Evolutionary conservation across 2,888 invertebrate species (phyloP), one percentile per base, ranked within the genome.

Genomic region (Synergus umbraculus): DNA sequence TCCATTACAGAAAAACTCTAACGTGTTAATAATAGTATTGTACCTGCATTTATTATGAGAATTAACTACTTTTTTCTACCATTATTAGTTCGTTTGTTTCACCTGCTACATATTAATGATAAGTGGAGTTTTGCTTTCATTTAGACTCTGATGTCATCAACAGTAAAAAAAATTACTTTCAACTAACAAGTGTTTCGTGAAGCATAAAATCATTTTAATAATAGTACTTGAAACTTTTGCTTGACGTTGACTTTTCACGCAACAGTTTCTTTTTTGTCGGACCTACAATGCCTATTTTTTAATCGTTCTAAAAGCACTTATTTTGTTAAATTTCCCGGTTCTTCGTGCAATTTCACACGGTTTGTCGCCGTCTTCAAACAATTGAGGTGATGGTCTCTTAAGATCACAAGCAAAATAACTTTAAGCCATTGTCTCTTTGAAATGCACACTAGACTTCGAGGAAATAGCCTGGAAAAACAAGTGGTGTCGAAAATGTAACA

Each of bases 311-410:
- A n/a, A 69, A 49, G 7, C 29, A 69, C 49, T 29, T 69, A 37
- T 37, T 37, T 37, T 37, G 5, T 37, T 7, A 44, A 9, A 69
- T 18, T 29, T 63, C 44, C 60, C 63, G 76, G 76, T 63, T 76
- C 64, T 76, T 46, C 76, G 76, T 41, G 64, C 18, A 76, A 76
- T 76, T 76, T 76, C 76, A 76, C 76, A 29, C 44, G 22, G 22
- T n/a, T 76, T 64, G 76, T 76, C 76, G 46, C 29, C 46, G 37
- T 44, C 44, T 76, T 63, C 63, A 46, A 76, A 76, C 18, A 76
- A 44, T 67, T 67, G 12, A 41, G 67, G 29, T 44, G 63, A 22
- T 37, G 54, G 54, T 54, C 54, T 73, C 73, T 73, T 73, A 73
- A 54, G n/a, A 73, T 73, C 67, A 37, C 13, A 0, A n/a, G 10